A percentile compares a stretch with the other conserved stretches of the same genome.
Evolutionary conservation across 2,797 vertebrate genomes (phyloP).

Genomic region (Mus minutoides): DNA sequence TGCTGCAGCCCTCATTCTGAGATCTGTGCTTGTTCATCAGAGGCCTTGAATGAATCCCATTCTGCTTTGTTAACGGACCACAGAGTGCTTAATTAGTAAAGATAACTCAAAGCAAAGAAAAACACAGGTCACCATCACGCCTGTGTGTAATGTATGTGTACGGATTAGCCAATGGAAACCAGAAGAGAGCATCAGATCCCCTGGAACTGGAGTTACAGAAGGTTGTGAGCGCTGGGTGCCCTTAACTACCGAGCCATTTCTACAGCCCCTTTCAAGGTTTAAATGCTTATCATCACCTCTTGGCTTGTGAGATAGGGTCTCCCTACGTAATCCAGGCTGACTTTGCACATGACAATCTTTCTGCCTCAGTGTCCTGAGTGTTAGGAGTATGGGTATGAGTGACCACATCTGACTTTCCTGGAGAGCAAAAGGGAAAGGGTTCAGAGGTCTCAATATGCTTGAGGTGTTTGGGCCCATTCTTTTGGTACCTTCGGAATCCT

Average conservation of each 20-base stretch:
- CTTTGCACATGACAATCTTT: neutral
- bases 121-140: neutral
- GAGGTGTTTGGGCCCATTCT: neutral
- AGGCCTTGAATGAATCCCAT: neutral
- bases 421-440: neutral
- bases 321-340: neutral
- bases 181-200: no score
- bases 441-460: neutral
- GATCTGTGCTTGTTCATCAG: neutral
- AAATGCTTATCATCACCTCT: neutral
- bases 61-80: neutral
- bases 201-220: neutral
- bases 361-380: neutral
- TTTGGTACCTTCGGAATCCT: constrained; percentile 48
- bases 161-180: neutral
- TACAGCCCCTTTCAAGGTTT: neutral
- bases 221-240: neutral
- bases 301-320: neutral
- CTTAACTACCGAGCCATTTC: neutral
- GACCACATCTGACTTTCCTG: neutral
- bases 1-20: neutral
- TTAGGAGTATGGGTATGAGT: neutral
- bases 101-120: neutral
- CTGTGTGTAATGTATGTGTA: neutral
- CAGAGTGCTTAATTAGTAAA: neutral